A percentile compares a stretch with the other conserved stretches of the same genome.
phyloP scores from a whole-genome alignment of 2,797 vertebrate species.

The Melanotaenia trifasciata region DNA sequence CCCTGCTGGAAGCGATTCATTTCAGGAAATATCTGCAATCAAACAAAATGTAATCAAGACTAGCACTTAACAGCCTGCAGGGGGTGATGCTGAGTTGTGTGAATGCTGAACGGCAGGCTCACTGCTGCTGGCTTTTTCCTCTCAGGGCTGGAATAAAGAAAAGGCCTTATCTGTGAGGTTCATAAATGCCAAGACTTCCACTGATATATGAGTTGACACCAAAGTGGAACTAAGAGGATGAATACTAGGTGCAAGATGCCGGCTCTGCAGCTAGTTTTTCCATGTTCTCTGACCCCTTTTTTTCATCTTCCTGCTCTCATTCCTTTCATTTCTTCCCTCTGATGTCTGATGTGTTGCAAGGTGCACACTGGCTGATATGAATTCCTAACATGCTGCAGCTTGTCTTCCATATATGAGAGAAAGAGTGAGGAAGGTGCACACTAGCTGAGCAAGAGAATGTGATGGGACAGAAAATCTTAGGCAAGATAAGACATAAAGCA shows the following conservation, averaged over 20 bases:
- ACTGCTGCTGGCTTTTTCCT: background rate
- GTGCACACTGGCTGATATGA: constrained; percentile 64
- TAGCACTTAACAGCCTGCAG: constrained; percentile 48
- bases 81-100: constrained; percentile 55
- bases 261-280: constrained; percentile 35
- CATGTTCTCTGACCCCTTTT: constrained; percentile 34
- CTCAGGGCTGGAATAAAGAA: constrained; percentile 28
- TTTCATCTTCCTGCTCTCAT: constrained; percentile 29
- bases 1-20: constrained; percentile 15
- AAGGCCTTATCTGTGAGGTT: constrained; percentile 46
- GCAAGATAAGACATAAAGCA: constrained; percentile 26
- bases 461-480: constrained; percentile 25
- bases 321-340: constrained; percentile 45
- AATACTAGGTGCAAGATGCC: constrained; percentile 19
- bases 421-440: constrained; percentile 22
- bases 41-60: constrained; percentile 7
- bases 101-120: background rate
- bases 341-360: constrained; percentile 69
- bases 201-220: constrained; percentile 40
- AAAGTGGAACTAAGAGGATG: constrained; percentile 33
- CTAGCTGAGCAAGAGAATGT: constrained; percentile 4
- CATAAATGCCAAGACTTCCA: constrained; percentile 50
- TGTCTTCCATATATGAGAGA: constrained; percentile 54
- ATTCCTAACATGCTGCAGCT: constrained; percentile 77
- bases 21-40: constrained; percentile 17